A percentile compares a stretch with the other conserved stretches of the same genome.
Evolutionary conservation across 2,797 vertebrate genomes (phyloP).

Genomic region (Simalia tracyae): DNA sequence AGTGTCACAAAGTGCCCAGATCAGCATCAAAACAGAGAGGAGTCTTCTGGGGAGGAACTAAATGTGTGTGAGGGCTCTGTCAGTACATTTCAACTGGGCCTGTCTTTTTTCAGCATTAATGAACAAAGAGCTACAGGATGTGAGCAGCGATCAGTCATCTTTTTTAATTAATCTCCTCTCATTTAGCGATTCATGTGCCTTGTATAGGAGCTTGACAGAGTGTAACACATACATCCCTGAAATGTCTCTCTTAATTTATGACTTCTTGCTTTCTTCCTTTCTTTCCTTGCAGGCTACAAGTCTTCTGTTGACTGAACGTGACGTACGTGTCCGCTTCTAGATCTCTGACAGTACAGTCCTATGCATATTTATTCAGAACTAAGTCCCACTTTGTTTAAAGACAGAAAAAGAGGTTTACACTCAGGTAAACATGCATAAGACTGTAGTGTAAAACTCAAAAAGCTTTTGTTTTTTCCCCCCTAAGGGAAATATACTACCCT

Average conservation of each 20-base stretch:
- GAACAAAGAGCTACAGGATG: constrained; percentile 20
- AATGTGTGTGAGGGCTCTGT: constrained; percentile 9
- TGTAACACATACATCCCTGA: constrained; percentile 31
- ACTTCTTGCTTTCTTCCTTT: background rate
- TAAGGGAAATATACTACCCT: background rate
- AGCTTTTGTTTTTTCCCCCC: background rate
- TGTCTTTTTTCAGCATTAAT: background rate
- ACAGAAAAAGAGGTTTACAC: background rate
- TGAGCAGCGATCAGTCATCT: constrained; percentile 22
- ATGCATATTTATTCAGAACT: background rate
- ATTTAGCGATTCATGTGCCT: constrained; percentile 23
- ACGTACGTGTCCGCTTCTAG: constrained; percentile 16
- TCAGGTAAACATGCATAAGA: background rate
- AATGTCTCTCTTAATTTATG: constrained; percentile 25
- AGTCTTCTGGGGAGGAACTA: background rate
- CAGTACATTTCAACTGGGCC: constrained; percentile 25
- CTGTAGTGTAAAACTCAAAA: fast-evolving
- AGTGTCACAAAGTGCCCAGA: background rate
- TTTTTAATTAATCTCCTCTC: constrained; percentile 31
- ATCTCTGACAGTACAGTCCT: background rate
- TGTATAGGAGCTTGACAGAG: constrained; percentile 11
- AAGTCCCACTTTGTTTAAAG: background rate
- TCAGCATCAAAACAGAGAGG: background rate
- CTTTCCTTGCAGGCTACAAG: background rate
- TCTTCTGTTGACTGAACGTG: background rate